These are phyloP conservation scores for Leptopilina myrica DNA, from an alignment of 2,888 invertebrate genomes.

Conservation along the genomic window DNA sequence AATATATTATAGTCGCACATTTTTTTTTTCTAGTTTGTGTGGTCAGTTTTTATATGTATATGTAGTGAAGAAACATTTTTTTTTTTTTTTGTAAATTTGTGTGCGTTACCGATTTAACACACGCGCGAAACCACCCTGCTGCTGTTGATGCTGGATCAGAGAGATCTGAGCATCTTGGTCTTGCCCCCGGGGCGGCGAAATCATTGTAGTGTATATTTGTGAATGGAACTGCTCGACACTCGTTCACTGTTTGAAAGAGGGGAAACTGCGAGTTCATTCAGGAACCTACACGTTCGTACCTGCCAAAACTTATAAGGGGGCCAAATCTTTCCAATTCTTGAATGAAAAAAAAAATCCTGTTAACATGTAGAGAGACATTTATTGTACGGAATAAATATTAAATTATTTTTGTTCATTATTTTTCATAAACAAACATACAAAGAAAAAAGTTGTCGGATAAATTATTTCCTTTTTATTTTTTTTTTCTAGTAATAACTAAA, in stretches of 20 bases:
- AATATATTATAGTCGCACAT: constrained; percentile 41
- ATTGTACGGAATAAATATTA: neutral
- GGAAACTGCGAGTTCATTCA: constrained; percentile 46
- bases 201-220: constrained; percentile 70
- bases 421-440: no score
- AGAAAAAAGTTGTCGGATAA: no score
- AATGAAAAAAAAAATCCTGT: constrained; percentile 29
- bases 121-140: constrained; percentile 51
- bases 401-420: no score
- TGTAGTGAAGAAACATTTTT: neutral
- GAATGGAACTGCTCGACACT: constrained; percentile 66
- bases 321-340: constrained; percentile 29
- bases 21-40: constrained; percentile 43
- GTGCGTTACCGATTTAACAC: constrained; percentile 47
- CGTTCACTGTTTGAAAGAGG: constrained; percentile 56
- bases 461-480: no score
- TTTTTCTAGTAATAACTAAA: no score
- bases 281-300: constrained; percentile 31
- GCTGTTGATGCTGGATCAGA: constrained; percentile 48
- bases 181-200: constrained; percentile 61
- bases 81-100: constrained; percentile 44
- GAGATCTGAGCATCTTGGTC: constrained; percentile 57
- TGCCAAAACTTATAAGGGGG: constrained; percentile 20
- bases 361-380: constrained; percentile 1
- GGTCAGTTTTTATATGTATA: constrained; percentile 19